Base-by-base conservation (phyloP, 2,797 vertebrate species). In the Arrhamphus sclerolepis region DNA sequence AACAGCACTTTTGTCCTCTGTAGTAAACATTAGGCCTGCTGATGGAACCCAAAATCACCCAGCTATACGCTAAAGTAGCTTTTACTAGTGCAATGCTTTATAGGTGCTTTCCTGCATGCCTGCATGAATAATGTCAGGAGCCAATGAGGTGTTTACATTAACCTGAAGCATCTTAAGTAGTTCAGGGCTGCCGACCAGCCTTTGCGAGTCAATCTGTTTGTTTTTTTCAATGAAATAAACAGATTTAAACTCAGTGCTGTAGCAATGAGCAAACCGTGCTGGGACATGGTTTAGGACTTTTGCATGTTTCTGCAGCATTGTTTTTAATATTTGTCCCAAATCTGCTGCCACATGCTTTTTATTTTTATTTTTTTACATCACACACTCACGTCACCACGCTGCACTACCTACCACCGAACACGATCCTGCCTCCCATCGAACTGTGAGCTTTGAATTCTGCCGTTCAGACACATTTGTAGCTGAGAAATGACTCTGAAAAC, bases 101-200 rank as follows among this genome's bases (percentile, higher is more conserved):
- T 5, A 73, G 62, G 55, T 77, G 48, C 22, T 68, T 81, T 75
- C 66, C 46, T 72, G 85, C 90, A 89, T 88, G 85, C 20, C 40
- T 78, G 87, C 87, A 87, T 85, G 83, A 78, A 41, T n/a, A 72
- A 54, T 18, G 49, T 24, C 40, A 61, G 60, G 54, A 65, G 69
- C 73, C 57, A 70, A 80, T 31, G 62, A 65, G 31, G 44, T 54
- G 62, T 77, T 83, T 77, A 79, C 64, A 81, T 54, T 28, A 62
- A 69, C 16, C 29, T 81, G 48, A 80, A 65, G 60, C 56, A 52
- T 62, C 42, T 56, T 49, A 20, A 65, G 8, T 57, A 34, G 55
- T 67, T 79, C 58, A 76, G 52, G 56, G 70, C 66, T 66, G 70
- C 70, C 16, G 16, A 72, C 54, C 62, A 58, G 75, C 63, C 51